Evolutionary conservation across 2,888 invertebrate species (phyloP).

Genomic region (Microctonus hyperodae): DNA sequence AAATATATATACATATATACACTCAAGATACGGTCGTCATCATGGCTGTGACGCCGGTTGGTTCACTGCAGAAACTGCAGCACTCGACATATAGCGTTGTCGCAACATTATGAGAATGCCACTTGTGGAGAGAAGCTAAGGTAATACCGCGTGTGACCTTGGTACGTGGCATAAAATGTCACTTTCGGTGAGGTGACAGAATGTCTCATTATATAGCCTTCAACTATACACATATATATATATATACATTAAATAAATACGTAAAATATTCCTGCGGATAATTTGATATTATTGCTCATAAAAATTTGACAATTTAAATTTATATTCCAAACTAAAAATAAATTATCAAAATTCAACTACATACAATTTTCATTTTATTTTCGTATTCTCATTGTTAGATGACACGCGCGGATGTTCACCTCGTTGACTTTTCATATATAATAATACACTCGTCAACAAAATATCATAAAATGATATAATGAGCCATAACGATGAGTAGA

Average conservation of each 20-base stretch:
- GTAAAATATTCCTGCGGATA: too few relatives aligned
- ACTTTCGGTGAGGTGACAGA: too few relatives aligned
- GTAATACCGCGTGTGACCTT: slow-evolving; percentile 44
- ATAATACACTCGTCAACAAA: not conserved
- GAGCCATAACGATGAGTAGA: not conserved
- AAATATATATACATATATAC: slow-evolving; percentile 36
- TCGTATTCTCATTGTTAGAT: not conserved
- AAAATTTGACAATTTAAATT: too few relatives aligned
- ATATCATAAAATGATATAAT: not conserved
- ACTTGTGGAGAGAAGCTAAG: slow-evolving; percentile 28
- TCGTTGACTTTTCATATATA: not conserved
- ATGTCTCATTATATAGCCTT: too few relatives aligned
- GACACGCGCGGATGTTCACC: not conserved
- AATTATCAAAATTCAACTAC: too few relatives aligned
- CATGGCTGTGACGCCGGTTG: not conserved
- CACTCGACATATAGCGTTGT: slow-evolving; percentile 39
- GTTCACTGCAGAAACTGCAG: slow-evolving; percentile 25
- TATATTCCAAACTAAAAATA: too few relatives aligned
- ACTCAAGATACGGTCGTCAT: slow-evolving; percentile 38
- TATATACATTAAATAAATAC: too few relatives aligned
- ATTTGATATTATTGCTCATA: too few relatives aligned
- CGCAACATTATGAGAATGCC: slow-evolving; percentile 42
- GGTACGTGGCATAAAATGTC: slow-evolving; percentile 44
- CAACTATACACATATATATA: too few relatives aligned
- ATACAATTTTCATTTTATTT: too few relatives aligned